Evolutionary conservation across 2,113 vertebrate genomes (phyloP), one percentile per base, ranked within the genome.

Genomic region (Elanoides forficatus): DNA sequence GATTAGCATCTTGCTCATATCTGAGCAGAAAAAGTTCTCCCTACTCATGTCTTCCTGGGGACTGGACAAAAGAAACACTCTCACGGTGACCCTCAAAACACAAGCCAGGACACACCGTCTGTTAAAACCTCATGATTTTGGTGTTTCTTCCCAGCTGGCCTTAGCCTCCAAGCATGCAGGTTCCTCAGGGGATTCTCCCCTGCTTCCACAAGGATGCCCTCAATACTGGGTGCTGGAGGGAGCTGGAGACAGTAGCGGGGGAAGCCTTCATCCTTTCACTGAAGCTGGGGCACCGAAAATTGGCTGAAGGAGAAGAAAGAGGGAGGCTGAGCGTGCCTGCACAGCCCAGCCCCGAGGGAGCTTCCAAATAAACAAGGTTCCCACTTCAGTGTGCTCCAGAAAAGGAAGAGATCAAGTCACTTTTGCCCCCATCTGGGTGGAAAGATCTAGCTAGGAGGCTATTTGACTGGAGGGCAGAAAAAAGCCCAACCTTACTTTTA

Each of bases 201-300:
- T 3, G 13, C 3, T 88, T 62, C n/a, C 50, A 15, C 23, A 81
- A 43, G 20, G 8, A 1, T 29, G 21, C 4, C 22, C 34, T 53
- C 50, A 13, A 5, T 36, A 52, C 1, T 7, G 6, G 10, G 17
- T 0, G 2, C 40, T 65, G 36, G 22, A 80, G 15, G 29, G 9
- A 3, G 30, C 12, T 60, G 45, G 42, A 71, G 38, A 32, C 36
- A 58, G 25, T 1, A 83, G 27, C 7, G 4, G 16, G 60, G 48
- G 29, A 88, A 88, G 30, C 16, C 11, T 60, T 27, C 23, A 38
- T 1, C 3, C 11, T 45, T 82, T 42, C 4, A 4, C 5, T 19
- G 30, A 66, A 45, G 36, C 13, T 81, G 34, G 8, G 38, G 8
- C 36, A 65, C 53, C 30, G 50, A 70, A 86, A 84, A 70, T 0